Conservation (phyloP, 1,140 invertebrate genomes). For the Cephus cinctus region DNA sequence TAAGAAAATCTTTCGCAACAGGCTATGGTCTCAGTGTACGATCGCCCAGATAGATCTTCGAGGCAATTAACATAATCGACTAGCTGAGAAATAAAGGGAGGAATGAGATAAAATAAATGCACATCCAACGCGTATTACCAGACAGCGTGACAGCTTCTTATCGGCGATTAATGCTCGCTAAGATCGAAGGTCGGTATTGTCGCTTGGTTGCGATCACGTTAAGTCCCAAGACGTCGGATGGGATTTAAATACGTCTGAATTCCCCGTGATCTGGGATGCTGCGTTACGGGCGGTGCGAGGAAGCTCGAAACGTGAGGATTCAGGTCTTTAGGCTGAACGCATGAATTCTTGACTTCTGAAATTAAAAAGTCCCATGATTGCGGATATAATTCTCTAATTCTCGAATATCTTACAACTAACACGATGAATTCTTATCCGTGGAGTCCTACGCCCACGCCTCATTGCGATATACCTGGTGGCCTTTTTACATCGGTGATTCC, state of each 20-base stretch:
- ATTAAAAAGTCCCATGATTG: no score
- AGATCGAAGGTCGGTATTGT: conserved; percentile 26
- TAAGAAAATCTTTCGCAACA: no score
- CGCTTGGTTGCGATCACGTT: conserved; percentile 3
- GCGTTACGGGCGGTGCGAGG: background rate
- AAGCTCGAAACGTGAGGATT: no score
- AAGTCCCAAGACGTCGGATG: no score
- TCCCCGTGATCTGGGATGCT: background rate
- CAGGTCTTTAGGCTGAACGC: no score
- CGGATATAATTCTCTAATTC: no score
- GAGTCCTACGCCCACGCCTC: background rate
- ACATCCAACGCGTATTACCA: conserved; percentile 25
- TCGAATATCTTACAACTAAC: no score
- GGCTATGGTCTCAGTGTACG: no score
- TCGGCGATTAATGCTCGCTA: conserved; percentile 29
- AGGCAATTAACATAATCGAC: conserved; percentile 26
- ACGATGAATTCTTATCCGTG: no score
- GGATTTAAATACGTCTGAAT: background rate
- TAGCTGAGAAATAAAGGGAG: conserved; percentile 18
- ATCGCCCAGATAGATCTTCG: conserved; percentile 14
- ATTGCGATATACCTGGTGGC: background rate
- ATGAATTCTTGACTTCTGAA: no score
- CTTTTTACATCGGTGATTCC: conserved; percentile 4
- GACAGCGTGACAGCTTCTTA: conserved; percentile 27
- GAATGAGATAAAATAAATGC: no score